Evolutionary conservation across 2,113 vertebrate species (phyloP).

Genomic region (Cichladusa arquata): DNA sequence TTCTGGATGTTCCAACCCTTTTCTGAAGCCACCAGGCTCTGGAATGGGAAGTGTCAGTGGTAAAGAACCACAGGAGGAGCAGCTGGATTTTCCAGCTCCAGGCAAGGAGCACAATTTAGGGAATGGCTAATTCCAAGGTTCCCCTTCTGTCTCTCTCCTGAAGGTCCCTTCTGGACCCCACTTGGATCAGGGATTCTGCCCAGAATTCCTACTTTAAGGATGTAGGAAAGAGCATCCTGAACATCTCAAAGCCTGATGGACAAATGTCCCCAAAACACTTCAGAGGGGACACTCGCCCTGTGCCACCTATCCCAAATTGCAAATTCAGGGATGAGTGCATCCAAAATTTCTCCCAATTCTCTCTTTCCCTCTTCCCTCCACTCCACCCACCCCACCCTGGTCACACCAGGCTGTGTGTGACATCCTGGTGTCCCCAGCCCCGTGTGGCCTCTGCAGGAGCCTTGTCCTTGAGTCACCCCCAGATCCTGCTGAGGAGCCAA

Average conservation of each 20-base stretch:
- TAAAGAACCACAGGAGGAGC: neutral
- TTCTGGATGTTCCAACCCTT: neutral
- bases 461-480: neutral
- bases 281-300: neutral
- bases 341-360: neutral
- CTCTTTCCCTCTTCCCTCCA: neutral
- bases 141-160: neutral
- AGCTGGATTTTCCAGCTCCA: neutral
- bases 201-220: neutral
- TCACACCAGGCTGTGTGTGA: neutral
- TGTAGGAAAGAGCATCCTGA: neutral
- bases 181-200: neutral
- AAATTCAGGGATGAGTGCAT: neutral
- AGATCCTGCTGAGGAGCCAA: conserved; percentile 49
- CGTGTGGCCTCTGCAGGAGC: neutral
- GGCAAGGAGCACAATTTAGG: neutral
- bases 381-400: neutral
- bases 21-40: neutral
- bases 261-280: rapidly evolving
- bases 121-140: neutral
- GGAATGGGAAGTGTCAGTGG: neutral
- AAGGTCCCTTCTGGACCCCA: neutral
- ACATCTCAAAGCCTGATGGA: neutral
- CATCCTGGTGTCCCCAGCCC: neutral
- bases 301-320: neutral